phyloP scores from a whole-genome alignment of 1,140 invertebrate species.

The Aphis craccivora region DNA sequence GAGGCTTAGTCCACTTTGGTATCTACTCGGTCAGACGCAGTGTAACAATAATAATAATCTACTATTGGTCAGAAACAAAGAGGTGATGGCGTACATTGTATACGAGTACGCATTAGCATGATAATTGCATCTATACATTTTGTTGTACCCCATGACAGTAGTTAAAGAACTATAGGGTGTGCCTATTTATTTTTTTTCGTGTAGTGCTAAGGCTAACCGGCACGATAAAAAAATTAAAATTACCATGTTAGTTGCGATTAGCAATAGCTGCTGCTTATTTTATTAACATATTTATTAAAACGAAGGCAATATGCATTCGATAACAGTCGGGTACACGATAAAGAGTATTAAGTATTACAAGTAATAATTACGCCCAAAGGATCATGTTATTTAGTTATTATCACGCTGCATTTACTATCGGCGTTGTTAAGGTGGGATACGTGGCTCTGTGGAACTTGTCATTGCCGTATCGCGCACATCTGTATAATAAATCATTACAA shows the following conservation, averaged over 20 bases:
- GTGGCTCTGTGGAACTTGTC: background rate
- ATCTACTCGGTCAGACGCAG: background rate
- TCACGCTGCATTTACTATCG: background rate
- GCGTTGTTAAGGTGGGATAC: background rate
- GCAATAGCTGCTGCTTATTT: background rate
- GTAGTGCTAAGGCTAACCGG: too few relatives aligned
- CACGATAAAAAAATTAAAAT: background rate
- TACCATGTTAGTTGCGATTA: background rate
- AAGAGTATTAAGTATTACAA: background rate
- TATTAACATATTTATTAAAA: background rate
- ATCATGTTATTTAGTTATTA: background rate
- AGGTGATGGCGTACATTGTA: background rate
- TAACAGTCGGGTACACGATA: background rate
- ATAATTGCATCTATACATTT: background rate
- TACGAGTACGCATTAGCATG: background rate
- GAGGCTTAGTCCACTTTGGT: background rate
- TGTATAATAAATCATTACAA: background rate
- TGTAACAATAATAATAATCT: background rate
- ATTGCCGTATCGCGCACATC: background rate
- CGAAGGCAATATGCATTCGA: background rate
- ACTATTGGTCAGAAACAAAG: background rate
- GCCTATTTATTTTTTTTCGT: too few relatives aligned
- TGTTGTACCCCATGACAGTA: too few relatives aligned
- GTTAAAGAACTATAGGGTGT: too few relatives aligned
- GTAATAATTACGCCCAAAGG: background rate